Conservation (phyloP, 2,113 vertebrate genomes). For the Panthera tigris region DNA sequence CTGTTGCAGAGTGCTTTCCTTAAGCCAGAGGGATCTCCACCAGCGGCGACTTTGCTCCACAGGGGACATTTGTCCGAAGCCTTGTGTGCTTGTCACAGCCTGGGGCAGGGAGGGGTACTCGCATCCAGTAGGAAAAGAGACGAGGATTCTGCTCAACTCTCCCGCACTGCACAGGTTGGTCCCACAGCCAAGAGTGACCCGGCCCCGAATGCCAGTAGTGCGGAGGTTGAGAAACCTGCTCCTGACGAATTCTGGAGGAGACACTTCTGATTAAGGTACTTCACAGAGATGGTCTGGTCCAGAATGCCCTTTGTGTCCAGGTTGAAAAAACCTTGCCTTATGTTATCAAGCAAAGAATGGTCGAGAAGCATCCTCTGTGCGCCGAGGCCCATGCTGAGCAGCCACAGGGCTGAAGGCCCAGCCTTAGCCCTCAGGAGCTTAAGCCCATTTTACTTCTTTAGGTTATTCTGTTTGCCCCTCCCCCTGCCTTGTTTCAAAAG, state of each 20-base stretch:
- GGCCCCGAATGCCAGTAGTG: neutral
- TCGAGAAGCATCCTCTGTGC: neutral
- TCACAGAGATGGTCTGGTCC: neutral
- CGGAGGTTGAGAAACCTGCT: neutral
- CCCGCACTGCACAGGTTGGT: neutral
- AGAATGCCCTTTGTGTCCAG: neutral
- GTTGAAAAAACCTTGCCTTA: neutral
- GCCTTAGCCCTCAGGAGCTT: neutral
- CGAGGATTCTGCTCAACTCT: neutral
- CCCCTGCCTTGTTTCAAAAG: neutral
- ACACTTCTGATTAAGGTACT: neutral
- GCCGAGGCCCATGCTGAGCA: neutral
- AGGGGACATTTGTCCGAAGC: neutral
- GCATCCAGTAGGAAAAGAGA: neutral
- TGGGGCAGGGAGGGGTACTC: neutral
- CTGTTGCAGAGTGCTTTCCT: neutral
- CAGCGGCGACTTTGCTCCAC: neutral
- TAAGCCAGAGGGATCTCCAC: rapidly evolving
- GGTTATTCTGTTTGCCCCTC: neutral
- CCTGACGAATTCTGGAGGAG: neutral
- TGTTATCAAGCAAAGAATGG: neutral
- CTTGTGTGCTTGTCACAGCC: neutral
- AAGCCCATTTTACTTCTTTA: neutral
- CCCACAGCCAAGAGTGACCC: rapidly evolving
- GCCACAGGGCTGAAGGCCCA: neutral